Evolutionary conservation across 2,888 invertebrate species (phyloP), one percentile per base, ranked within the genome.

Genomic region (Caenorhabditis sp.): DNA sequence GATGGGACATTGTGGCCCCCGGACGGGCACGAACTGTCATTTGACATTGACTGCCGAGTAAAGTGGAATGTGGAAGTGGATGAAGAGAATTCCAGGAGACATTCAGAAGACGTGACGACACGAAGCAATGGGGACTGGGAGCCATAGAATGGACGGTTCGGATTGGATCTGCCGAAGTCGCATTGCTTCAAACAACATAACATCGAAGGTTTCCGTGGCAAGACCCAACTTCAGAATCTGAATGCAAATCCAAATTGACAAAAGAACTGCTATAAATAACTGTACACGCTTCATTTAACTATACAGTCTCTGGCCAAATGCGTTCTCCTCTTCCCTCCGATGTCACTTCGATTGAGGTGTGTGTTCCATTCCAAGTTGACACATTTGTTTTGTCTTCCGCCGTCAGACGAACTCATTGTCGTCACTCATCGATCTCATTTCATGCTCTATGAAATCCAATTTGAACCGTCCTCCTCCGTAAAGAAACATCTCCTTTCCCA

Each of bases 261-360:
- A 22, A 58, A 37, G 20, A 58, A 44, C 24, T 40, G 28, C 50
- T 4, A 64, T 47, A 60, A 67, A 60, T 65, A 65, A 67, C 67
- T 51, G 67, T 44, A 32, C 32, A 76, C 76, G 76, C 76, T 50
- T 76, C 76, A 76, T 76, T 76, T 61, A 67, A 76, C 76, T 76
- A 67, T 67, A 76, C 67, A 76, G 28, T 26, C 35, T 3, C 40
- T 20, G 9, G 13, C 20, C 18, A 18, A 56, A 56, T 56, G 56
- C 20, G 56, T 56, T 55, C 55, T 47, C 50, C n/a, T n/a, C n/a
- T n/a, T n/a, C 35, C 35, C 51, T 11, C n/a, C 28, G 28, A 24
- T 20, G 22, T 69, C 11, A 15, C 40, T 32, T 32, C 32, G 4
- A 9, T 32, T 32, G 32, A 32, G 4, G 9, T 9, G 9, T 40